phyloP scores from a whole-genome alignment of 2,113 vertebrate species.

The Triplophysa dalaica region DNA sequence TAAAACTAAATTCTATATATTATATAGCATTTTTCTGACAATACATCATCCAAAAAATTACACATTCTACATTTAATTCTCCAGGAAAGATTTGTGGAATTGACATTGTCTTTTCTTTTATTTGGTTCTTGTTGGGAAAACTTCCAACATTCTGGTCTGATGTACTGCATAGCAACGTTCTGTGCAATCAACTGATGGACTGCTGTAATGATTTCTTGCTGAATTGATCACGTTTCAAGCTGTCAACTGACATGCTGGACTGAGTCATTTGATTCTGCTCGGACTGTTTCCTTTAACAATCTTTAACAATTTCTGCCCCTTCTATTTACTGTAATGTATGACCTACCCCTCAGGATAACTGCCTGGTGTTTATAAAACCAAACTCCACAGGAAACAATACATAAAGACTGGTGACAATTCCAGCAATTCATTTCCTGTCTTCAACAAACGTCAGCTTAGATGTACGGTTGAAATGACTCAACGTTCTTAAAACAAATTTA shows the following conservation, averaged over 20 bases:
- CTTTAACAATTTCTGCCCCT: conserved; percentile 1
- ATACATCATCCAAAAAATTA: too few species aligned
- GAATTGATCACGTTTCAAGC: conserved; percentile 49
- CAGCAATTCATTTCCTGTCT: neutral
- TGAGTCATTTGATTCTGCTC: conserved; percentile 45
- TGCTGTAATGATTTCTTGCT: conserved; percentile 30
- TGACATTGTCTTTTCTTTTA: neutral
- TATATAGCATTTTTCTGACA: too few species aligned
- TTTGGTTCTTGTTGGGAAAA: conserved; percentile 31
- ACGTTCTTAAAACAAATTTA: too few species aligned
- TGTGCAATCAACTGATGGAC: conserved; percentile 56
- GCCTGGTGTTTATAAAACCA: neutral
- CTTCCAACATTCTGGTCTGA: conserved; percentile 19
- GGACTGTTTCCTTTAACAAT: conserved; percentile 4
- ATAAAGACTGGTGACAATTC: neutral
- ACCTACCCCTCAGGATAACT: neutral
- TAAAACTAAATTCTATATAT: too few species aligned
- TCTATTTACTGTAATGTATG: conserved; percentile 8
- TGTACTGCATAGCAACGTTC: conserved; percentile 39
- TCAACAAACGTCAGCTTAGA: too few species aligned
- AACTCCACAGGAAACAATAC: neutral
- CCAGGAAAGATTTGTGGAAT: too few species aligned
- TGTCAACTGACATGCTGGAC: conserved; percentile 34
- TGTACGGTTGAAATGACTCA: too few species aligned
- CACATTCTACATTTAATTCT: too few species aligned